Evolutionary conservation across 2,113 vertebrate species (phyloP).

Genomic region (Micronycteris hirsuta): DNA sequence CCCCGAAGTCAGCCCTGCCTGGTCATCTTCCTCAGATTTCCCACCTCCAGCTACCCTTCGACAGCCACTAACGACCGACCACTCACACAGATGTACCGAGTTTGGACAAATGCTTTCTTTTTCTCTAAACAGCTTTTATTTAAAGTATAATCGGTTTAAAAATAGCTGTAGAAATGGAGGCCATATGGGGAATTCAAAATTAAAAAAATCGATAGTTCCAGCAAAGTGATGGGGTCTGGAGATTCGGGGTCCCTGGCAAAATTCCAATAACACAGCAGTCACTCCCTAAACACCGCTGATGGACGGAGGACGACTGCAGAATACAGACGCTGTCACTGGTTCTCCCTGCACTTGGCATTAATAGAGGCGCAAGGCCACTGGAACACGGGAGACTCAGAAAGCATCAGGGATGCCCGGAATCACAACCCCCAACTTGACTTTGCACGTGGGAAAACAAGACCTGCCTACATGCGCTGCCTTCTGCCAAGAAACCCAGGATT

Average conservation of each 20-base stretch:
- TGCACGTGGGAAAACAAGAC: neutral
- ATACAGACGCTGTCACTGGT: neutral
- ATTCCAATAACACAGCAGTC: neutral
- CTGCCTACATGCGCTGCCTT: no score
- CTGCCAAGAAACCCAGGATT: neutral
- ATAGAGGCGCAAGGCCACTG: rapidly evolving
- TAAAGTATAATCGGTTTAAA: neutral
- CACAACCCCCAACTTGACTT: neutral
- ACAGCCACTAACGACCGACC: rapidly evolving
- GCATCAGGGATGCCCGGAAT: neutral
- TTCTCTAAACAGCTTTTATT: neutral
- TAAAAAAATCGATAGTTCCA: neutral
- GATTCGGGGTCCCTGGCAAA: neutral
- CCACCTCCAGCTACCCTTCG: rapidly evolving
- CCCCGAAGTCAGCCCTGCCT: rapidly evolving
- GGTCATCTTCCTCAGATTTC: rapidly evolving
- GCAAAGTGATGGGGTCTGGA: neutral
- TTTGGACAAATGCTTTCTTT: neutral
- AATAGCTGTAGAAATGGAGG: neutral
- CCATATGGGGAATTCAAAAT: neutral
- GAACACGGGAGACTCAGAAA: neutral
- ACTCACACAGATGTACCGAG: no score
- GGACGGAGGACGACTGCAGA: neutral
- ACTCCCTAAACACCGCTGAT: neutral
- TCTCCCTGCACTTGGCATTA: neutral